Base-by-base conservation (phyloP, 2,797 vertebrate species). In the Ctenopoma multispine region DNA sequence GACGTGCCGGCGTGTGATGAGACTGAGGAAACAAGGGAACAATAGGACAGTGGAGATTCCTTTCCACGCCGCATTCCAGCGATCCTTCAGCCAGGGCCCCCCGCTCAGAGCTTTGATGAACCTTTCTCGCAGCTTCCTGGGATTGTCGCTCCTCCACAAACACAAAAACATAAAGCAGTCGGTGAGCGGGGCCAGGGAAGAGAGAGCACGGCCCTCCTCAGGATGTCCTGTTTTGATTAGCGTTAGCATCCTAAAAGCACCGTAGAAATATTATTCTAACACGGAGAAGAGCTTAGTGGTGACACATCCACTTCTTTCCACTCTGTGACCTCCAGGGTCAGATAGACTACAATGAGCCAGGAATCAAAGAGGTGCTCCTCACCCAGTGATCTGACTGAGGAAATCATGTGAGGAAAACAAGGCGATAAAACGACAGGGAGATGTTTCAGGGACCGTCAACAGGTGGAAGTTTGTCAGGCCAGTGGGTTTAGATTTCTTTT, bases 181-280 rank as follows among this genome's bases (percentile, higher is more conserved):
- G 67, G 83, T 79, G 82, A 92, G 89, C 63, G 69, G 78, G 84
- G 85, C 84, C 77, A 67, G 86, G 81, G 86, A 79, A 84, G 84
- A 89, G 88, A 88, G 88, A 81, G 82, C 82, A 50, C 69, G 67
- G 89, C 95, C 95, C 77, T 94, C 94, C 58, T 94, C 96, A 99
- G 98, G 97, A 99, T 98, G 96, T 99, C 97, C 97, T 99, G 98
- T 99, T 98, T 97, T 99, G 96, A 98, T 96, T 96, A 97, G 96
- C 89, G 95, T 96, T 97, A 96, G 96, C 96, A 97, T 97, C 96
- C 96, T 97, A 95, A 95, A 90, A 94, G 94, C 93, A 91, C 94
- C 95, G 92, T 93, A 95, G 97, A 96, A 98, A 97, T 98, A 97
- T 98, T 98, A 96, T 99, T 96, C 89, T 96, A 96, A 95, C 92